Evolutionary conservation across 2,113 vertebrate species (phyloP).

Genomic region (Peucedramus taeniatus): DNA sequence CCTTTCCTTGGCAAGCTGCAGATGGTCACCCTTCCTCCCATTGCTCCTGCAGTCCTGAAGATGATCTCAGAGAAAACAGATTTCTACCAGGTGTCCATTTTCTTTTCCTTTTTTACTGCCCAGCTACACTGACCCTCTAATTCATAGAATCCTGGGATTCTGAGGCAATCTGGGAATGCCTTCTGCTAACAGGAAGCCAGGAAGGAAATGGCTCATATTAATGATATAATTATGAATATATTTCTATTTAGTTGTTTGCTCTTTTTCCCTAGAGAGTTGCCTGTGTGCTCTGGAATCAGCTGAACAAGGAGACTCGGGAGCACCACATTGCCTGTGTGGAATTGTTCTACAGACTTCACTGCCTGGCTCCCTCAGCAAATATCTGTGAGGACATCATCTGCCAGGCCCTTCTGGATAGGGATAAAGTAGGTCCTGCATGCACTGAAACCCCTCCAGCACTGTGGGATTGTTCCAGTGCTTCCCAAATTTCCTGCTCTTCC

Average conservation of each 20-base stretch:
- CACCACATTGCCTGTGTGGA: slow-evolving; percentile 92
- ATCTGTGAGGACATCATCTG: slow-evolving; percentile 97
- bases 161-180: not conserved
- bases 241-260: not conserved
- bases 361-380: slow-evolving; percentile 87
- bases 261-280: slow-evolving; percentile 80
- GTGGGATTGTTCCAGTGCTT: not conserved
- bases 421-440: slow-evolving; percentile 78
- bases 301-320: slow-evolving; percentile 87
- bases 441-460: not conserved
- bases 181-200: not conserved
- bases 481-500: not conserved
- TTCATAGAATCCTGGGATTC: not conserved
- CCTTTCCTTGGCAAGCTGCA: slow-evolving; percentile 87
- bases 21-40: slow-evolving; percentile 93
- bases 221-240: not conserved
- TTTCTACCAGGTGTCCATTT: slow-evolving; percentile 85
- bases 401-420: slow-evolving; percentile 82
- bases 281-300: slow-evolving; percentile 88
- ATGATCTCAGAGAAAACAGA: slow-evolving; percentile 86
- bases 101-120: not conserved
- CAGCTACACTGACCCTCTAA: not conserved
- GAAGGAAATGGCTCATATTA: not conserved
- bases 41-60: slow-evolving; percentile 79
- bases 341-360: slow-evolving; percentile 92